Conservation (phyloP, 2,888 invertebrate species). For the Ormia ochracea region DNA sequence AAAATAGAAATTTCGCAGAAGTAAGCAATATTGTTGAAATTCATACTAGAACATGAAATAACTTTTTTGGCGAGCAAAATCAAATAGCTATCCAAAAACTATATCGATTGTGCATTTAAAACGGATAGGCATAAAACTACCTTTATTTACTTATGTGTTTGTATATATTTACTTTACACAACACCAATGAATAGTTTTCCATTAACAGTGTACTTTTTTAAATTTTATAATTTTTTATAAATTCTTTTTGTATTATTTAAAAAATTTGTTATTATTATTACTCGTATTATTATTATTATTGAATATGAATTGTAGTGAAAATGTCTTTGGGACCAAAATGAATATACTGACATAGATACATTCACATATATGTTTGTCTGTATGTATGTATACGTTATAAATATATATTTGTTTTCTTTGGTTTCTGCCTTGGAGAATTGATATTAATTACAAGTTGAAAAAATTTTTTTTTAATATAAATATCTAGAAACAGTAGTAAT, state of each 20-base stretch:
- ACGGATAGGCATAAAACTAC: background rate
- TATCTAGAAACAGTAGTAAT: constrained; percentile 1
- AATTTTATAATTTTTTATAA: background rate
- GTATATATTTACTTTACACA: background rate
- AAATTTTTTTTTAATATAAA: background rate
- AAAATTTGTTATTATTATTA: background rate
- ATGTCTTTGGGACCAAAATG: constrained; percentile 31
- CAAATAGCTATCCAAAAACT: constrained; percentile 1
- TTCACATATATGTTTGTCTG: too few species aligned
- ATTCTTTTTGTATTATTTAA: background rate
- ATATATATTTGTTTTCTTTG: too few species aligned
- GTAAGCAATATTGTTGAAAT: constrained; percentile 40
- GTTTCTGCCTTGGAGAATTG: too few species aligned
- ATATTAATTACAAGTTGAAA: too few species aligned
- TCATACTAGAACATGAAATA: constrained; percentile 28
- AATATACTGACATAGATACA: background rate
- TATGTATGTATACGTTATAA: too few species aligned
- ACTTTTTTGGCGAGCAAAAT: background rate
- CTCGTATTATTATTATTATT: too few species aligned
- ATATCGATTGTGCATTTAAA: constrained; percentile 48
- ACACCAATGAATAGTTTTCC: background rate
- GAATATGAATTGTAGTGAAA: background rate
- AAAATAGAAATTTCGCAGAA: constrained; percentile 33
- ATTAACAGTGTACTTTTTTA: background rate
- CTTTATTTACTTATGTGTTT: background rate